Conservation (phyloP, 2,797 vertebrate genomes). For the Orientallactaga sibirica region DNA sequence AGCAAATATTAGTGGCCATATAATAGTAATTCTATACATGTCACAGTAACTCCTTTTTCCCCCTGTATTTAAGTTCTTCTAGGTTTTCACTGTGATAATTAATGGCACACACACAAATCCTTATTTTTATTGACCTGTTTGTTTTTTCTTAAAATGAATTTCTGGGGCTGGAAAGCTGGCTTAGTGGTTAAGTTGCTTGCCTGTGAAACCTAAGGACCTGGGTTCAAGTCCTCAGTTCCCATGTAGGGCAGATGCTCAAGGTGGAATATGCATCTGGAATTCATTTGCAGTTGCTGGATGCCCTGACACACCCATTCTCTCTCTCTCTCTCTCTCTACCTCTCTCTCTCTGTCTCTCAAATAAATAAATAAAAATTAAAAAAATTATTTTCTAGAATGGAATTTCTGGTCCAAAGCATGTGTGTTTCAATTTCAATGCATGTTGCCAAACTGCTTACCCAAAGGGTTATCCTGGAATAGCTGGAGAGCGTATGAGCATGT, state of each 20-base stretch:
- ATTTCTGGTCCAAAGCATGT: background rate
- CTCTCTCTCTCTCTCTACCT: no score
- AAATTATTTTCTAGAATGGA: background rate
- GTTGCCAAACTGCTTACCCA: background rate
- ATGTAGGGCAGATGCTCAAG: no score
- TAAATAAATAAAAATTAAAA: no score
- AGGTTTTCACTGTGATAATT: slow-evolving; percentile 16
- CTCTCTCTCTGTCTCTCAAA: no score
- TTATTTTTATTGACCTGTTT: slow-evolving; percentile 35
- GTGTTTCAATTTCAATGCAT: background rate
- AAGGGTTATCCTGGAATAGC: background rate
- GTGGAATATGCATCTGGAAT: no score
- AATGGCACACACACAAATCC: background rate
- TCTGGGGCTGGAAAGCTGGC: background rate
- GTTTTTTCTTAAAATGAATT: slow-evolving; percentile 48
- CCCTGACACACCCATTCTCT: no score
- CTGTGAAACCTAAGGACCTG: no score
- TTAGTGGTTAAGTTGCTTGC: no score
- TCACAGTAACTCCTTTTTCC: background rate
- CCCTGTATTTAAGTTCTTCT: background rate
- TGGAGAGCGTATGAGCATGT: background rate
- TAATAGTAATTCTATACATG: background rate
- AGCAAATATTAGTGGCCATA: background rate
- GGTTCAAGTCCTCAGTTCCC: no score
- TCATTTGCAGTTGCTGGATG: no score